Percentiles rank a stretch among this genome's conserved stretches.
Evolutionary conservation across 1,140 invertebrate species (phyloP).

Genomic region (Diachasma alloeum): DNA sequence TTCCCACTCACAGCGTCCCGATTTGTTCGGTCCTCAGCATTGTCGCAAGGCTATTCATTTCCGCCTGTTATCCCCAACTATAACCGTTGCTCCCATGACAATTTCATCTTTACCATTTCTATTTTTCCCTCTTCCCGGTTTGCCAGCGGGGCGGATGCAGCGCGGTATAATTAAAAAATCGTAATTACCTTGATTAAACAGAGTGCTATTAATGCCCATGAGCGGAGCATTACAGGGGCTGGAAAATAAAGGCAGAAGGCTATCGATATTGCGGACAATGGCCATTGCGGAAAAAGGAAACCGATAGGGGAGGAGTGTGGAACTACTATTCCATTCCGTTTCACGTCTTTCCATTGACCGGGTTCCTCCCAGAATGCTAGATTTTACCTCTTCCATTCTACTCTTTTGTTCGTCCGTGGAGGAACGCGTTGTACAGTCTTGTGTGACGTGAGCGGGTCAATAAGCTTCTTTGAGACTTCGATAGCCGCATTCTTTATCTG

Average conservation of each 20-base stretch:
- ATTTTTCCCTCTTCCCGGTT: background rate
- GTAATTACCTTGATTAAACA: background rate
- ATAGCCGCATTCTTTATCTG: background rate
- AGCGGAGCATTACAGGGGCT: background rate
- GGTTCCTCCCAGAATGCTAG: background rate
- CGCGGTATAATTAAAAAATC: background rate
- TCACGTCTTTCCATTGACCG: background rate
- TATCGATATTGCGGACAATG: background rate
- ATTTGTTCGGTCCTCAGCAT: background rate
- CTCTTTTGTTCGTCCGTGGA: background rate
- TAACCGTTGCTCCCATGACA: background rate
- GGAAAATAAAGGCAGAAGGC: background rate
- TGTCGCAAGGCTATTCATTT: background rate
- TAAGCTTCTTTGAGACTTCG: conserved; percentile 39
- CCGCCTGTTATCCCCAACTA: background rate
- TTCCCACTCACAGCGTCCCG: background rate
- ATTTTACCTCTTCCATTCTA: background rate
- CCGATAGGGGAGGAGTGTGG: background rate
- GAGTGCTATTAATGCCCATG: background rate
- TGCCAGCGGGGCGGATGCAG: background rate
- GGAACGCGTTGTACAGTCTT: background rate
- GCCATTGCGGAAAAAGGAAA: background rate
- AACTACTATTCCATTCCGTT: background rate
- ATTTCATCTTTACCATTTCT: background rate
- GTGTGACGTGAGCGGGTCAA: conserved; percentile 37